Conservation (phyloP, 64 coral and sea anemone species). For the Stichodactyla mertensii region DNA sequence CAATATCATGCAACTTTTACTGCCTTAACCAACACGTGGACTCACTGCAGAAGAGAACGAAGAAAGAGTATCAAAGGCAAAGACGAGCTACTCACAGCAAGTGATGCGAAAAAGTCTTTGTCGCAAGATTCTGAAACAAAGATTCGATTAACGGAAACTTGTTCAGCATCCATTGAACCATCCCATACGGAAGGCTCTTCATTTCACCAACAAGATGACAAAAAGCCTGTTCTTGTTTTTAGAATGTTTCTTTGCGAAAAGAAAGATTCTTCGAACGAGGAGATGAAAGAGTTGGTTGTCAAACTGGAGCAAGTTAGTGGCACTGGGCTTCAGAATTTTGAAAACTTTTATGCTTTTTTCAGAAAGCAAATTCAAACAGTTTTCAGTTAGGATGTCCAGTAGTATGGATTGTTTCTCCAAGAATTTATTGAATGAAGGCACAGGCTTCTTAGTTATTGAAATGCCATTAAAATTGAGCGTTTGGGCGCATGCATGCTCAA, state of each 20-base stretch:
- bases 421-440: too few species aligned
- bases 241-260: not conserved
- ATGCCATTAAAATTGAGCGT: too few species aligned
- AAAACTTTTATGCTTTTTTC: slow-evolving; percentile 50
- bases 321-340: slow-evolving; percentile 35
- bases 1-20: slow-evolving; percentile 17
- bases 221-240: not conserved
- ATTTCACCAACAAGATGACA: not conserved
- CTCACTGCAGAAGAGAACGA: slow-evolving; percentile 47
- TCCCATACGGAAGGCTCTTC: not conserved
- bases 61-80: slow-evolving; percentile 3
- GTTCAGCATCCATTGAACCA: not conserved
- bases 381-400: not conserved
- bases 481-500: too few species aligned
- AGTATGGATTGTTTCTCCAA: not conserved
- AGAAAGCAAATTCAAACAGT: slow-evolving; percentile 24
- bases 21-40: slow-evolving; percentile 53
- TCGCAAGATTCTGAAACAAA: not conserved
- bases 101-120: not conserved
- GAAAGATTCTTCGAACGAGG: not conserved
- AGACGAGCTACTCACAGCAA: not conserved
- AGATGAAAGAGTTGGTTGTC: slow-evolving; percentile 13
- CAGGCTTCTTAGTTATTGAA: too few species aligned
- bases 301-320: slow-evolving; percentile 32
- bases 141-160: not conserved